Evolutionary conservation across 2,888 invertebrate genomes (phyloP).

Genomic region (Pharmacophagus antenor): DNA sequence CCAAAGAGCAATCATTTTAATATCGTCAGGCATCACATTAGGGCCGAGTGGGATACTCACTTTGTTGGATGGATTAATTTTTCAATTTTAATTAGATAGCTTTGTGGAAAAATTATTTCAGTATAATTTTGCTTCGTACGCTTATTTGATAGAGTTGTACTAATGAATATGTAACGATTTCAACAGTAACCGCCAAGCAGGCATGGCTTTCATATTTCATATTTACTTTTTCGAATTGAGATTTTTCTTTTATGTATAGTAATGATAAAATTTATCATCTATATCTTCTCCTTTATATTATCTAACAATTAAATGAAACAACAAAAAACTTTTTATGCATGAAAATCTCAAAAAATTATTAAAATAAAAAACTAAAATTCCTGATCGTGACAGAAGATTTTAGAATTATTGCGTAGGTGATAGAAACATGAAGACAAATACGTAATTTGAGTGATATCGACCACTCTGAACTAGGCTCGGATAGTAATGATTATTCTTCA

Average conservation of each 20-base stretch:
- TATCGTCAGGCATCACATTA: constrained; percentile 81
- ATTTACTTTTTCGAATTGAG: neutral
- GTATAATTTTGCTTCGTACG: constrained; percentile 24
- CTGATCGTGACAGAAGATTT: too few relatives aligned
- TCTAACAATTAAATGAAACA: neutral
- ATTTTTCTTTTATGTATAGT: neutral
- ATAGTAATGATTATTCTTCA: too few relatives aligned
- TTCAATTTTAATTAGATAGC: constrained; percentile 61
- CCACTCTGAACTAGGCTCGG: too few relatives aligned
- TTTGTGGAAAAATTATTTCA: constrained; percentile 28
- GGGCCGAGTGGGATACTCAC: constrained; percentile 67
- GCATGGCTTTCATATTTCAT: neutral
- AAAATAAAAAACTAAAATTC: too few relatives aligned
- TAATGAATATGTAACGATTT: constrained; percentile 16
- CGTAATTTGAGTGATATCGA: too few relatives aligned
- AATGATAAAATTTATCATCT: neutral
- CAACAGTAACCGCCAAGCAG: neutral
- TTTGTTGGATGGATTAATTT: constrained; percentile 71
- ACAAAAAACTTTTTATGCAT: too few relatives aligned
- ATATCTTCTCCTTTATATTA: neutral
- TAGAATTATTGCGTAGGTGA: too few relatives aligned
- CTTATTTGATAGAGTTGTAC: constrained; percentile 23
- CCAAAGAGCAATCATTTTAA: constrained; percentile 84
- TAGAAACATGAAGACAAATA: too few relatives aligned
- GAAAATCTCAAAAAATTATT: too few relatives aligned